Percentiles rank a stretch among this genome's conserved stretches.
Evolutionary conservation across 2,888 invertebrate species (phyloP).

Genomic region (Dione vanillae): DNA sequence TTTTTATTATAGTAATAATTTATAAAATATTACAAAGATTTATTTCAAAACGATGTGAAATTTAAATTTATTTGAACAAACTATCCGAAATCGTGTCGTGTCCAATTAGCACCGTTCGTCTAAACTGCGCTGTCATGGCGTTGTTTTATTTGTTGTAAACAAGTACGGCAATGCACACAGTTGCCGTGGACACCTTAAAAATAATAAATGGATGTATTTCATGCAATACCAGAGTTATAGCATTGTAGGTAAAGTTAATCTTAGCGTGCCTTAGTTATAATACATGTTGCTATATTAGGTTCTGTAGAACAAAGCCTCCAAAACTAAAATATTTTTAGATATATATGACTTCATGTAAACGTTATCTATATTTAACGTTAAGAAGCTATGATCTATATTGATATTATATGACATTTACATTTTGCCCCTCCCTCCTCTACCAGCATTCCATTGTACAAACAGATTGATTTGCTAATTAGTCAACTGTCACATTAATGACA

Average conservation of each 20-base stretch:
- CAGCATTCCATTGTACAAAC: slow-evolving; percentile 11
- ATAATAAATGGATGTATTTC: neutral
- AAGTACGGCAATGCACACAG: neutral
- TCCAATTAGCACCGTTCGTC: slow-evolving; percentile 3
- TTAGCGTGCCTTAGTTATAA: no score
- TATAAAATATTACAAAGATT: neutral
- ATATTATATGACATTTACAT: neutral
- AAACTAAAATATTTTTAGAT: no score
- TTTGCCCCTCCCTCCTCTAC: neutral
- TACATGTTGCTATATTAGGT: no score
- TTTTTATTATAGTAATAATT: neutral
- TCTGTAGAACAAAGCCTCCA: no score
- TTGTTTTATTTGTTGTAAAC: slow-evolving; percentile 6
- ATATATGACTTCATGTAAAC: no score
- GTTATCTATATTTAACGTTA: no score
- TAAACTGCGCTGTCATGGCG: slow-evolving; percentile 1
- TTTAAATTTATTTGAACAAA: neutral
- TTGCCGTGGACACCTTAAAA: neutral
- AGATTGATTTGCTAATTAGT: slow-evolving; percentile 35
- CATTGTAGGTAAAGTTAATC: no score
- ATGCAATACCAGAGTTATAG: no score
- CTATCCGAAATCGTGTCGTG: slow-evolving; percentile 6
- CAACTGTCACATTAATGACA: slow-evolving; percentile 36
- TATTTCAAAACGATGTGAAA: neutral
- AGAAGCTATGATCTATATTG: neutral